phyloP scores from a whole-genome alignment of 2,888 invertebrate species.

The Acanthoscelides obtectus region DNA sequence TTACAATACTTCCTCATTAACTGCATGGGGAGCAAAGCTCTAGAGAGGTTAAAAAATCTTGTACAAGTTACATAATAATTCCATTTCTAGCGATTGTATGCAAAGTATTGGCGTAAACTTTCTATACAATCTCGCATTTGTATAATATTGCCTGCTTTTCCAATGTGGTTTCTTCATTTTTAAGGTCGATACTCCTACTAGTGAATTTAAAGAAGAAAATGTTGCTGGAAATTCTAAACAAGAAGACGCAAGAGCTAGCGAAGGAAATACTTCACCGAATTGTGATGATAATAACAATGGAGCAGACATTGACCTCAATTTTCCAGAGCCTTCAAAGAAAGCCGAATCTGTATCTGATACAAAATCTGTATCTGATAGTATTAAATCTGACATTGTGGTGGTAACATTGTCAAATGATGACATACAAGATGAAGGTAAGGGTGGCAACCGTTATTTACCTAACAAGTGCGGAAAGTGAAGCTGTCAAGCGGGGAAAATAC shows the following conservation, averaged over 20 bases:
- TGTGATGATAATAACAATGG: constrained; percentile 32
- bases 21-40: no score
- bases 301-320: constrained; percentile 19
- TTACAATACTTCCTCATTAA: no score
- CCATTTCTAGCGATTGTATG: no score
- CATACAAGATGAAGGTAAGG: constrained; percentile 24
- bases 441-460: no score
- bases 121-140: no score
- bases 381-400: constrained; percentile 30
- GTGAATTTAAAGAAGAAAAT: background rate
- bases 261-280: constrained; percentile 3
- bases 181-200: background rate
- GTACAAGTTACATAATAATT: no score
- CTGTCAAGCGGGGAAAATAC: no score
- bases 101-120: no score
- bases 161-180: no score
- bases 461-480: no score
- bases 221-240: background rate
- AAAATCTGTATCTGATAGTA: constrained; percentile 15
- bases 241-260: background rate
- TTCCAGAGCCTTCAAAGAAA: constrained; percentile 5
- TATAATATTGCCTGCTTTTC: no score
- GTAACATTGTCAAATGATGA: constrained; percentile 27
- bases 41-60: no score
- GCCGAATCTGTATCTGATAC: constrained; percentile 19